phyloP scores from a whole-genome alignment of 2,113 vertebrate genomes.

The Pseudorhombus dupliciocellatus region DNA sequence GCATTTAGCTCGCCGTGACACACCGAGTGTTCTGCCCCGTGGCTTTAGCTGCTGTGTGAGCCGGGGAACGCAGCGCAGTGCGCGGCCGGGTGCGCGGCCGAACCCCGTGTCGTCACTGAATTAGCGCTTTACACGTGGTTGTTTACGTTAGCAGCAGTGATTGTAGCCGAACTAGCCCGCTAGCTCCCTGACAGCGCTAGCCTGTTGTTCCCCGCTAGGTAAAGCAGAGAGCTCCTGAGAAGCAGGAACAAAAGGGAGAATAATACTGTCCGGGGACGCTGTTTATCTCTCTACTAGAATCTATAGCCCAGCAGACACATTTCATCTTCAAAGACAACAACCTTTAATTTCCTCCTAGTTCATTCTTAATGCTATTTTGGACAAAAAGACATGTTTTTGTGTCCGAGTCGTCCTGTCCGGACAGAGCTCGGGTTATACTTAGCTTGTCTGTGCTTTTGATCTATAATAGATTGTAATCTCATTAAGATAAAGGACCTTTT shows the following conservation, averaged over 20 bases:
- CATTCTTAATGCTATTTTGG: neutral
- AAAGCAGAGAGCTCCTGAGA: slow-evolving; percentile 9
- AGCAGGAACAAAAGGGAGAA: slow-evolving; percentile 13
- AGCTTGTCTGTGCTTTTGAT: slow-evolving; percentile 3
- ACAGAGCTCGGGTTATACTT: neutral
- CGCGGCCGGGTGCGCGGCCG: neutral
- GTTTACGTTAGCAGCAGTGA: slow-evolving; percentile 2
- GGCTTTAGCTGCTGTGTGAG: neutral
- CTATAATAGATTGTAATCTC: slow-evolving; percentile 10
- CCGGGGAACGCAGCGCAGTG: no score
- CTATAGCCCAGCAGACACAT: neutral
- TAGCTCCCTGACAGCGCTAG: slow-evolving; percentile 45
- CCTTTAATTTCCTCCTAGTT: neutral
- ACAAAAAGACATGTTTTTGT: slow-evolving; percentile 18
- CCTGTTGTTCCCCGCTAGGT: slow-evolving; percentile 46
- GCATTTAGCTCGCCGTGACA: slow-evolving; percentile 26
- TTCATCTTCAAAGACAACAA: neutral
- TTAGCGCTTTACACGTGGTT: neutral
- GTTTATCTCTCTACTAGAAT: neutral
- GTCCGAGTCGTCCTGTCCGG: neutral
- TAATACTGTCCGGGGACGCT: neutral
- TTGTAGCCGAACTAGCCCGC: slow-evolving; percentile 43
- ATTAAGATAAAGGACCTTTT: neutral
- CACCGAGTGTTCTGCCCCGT: neutral
- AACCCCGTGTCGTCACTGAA: neutral